Conservation (phyloP, 2,888 invertebrate genomes). For the Pristionchus fissidentatus region DNA sequence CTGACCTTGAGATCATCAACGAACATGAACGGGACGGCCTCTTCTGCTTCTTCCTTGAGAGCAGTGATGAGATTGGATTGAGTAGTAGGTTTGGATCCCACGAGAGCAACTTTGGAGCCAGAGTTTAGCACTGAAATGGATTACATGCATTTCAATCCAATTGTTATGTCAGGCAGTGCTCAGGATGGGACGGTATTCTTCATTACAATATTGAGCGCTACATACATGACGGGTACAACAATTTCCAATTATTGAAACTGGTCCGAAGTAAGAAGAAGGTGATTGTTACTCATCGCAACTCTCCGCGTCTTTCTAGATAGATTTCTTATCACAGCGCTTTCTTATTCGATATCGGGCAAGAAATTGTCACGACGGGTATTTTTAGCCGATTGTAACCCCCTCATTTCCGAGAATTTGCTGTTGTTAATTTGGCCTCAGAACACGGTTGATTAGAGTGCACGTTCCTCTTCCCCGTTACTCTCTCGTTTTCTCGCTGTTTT, state of each 20-base stretch:
- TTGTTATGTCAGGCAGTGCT: too few species aligned
- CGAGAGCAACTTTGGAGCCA: slow-evolving; percentile 35
- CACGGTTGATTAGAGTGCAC: not conserved
- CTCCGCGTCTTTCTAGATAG: not conserved
- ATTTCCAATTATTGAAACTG: too few species aligned
- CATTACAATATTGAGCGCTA: too few species aligned
- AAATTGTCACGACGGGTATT: not conserved
- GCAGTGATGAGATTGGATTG: slow-evolving; percentile 31
- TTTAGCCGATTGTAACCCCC: too few species aligned
- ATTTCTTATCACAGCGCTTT: not conserved
- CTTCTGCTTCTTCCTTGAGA: slow-evolving; percentile 48
- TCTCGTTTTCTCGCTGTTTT: too few species aligned
- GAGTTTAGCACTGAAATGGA: slow-evolving; percentile 31
- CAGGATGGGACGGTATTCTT: too few species aligned
- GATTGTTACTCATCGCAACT: too few species aligned
- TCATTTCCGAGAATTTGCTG: too few species aligned
- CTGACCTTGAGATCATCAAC: slow-evolving; percentile 48
- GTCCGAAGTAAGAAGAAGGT: too few species aligned
- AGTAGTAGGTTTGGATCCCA: slow-evolving; percentile 7
- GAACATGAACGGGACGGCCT: slow-evolving; percentile 46
- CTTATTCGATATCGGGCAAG: not conserved
- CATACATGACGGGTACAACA: too few species aligned
- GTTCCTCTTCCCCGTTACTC: slow-evolving; percentile 30
- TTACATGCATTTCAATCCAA: too few species aligned
- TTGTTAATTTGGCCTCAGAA: too few species aligned